phyloP scores from a whole-genome alignment of 1,140 invertebrate species.

The Drosophila mojavensis region DNA sequence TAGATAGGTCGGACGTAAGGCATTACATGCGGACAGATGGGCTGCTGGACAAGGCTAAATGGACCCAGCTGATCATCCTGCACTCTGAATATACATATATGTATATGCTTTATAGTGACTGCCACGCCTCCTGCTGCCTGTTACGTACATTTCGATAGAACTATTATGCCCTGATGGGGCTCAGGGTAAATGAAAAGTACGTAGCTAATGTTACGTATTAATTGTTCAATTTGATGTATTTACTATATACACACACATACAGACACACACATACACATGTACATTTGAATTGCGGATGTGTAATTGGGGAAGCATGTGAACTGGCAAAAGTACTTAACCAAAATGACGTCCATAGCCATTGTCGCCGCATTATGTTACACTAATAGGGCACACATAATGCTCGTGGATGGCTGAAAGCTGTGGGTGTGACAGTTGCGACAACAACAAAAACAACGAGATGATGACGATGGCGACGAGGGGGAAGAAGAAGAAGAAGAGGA shows the following conservation, averaged over 20 bases:
- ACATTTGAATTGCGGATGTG: slow-evolving; percentile 8
- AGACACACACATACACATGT: background rate
- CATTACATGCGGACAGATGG: too few relatives aligned
- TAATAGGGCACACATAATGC: slow-evolving; percentile 40
- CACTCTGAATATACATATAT: too few relatives aligned
- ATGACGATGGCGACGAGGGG: too few relatives aligned
- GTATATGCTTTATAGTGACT: too few relatives aligned
- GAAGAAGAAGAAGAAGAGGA: slow-evolving; percentile 2
- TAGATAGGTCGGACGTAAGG: too few relatives aligned
- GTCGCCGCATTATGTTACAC: slow-evolving; percentile 48
- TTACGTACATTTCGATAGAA: too few relatives aligned
- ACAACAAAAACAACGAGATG: slow-evolving; percentile 1
- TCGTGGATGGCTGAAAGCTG: slow-evolving; percentile 23
- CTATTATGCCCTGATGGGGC: too few relatives aligned
- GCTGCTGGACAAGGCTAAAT: too few relatives aligned
- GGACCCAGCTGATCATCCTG: too few relatives aligned
- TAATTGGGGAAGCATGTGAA: slow-evolving; percentile 17
- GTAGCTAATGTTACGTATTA: background rate
- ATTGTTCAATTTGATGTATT: background rate
- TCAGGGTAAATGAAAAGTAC: background rate
- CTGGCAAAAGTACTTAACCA: slow-evolving; percentile 9
- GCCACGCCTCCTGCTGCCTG: too few relatives aligned
- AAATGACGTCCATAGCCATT: slow-evolving; percentile 39
- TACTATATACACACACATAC: background rate
- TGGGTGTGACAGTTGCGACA: slow-evolving; percentile 36